Base-by-base conservation (phyloP, 1,140 invertebrate species). In the Mycetomoellerius zeteki region DNA sequence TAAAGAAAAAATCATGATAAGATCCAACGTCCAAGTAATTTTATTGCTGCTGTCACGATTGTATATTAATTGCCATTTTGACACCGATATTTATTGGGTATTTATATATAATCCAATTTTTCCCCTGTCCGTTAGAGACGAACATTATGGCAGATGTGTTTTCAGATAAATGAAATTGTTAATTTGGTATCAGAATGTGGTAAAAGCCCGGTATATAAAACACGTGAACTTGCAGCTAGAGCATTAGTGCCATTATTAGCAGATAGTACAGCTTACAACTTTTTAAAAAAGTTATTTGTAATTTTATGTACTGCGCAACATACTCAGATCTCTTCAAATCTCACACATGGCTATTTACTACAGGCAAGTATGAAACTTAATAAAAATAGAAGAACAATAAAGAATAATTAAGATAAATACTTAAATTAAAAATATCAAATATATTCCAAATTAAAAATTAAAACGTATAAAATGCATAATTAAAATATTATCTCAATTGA, bases 11-110 rank as follows among this genome's bases (percentile, higher is more conserved):
- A 91, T 54, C 65, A 93, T 92, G 10, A 95, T 96, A 30, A 94
- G 96, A 56, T 93, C 96, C 0, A 95, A 96, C 5, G 94, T 98
- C 76, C 98, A 98, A 95, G 98, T 98, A 1, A 96, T 98, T 73
- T 95, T 99, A 64, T 94, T 99, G 81, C 94, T 99, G 72, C 94
- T 99, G 19, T 97, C 97, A 1, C 95, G 98, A 67, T 95, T 99
- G 1, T 98, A 98, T 94, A 97, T 98, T 0, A 97, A 97, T 0
- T 65, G 92, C 0, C 95, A 96, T 69, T 93, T 96, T 10, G 97
- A 98, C 21, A 95, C 95, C 3, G 96, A 97, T 90, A 96, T 96
- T n/a, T 96, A 96, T 88, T 94, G 97, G 62, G 97, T 97, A 88
- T 90, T 75, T 89, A 67, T 89, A 69, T 27, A 60, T 60, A 76